phyloP scores from a whole-genome alignment of 2,888 invertebrate genomes.

The Heliconius charithonia region DNA sequence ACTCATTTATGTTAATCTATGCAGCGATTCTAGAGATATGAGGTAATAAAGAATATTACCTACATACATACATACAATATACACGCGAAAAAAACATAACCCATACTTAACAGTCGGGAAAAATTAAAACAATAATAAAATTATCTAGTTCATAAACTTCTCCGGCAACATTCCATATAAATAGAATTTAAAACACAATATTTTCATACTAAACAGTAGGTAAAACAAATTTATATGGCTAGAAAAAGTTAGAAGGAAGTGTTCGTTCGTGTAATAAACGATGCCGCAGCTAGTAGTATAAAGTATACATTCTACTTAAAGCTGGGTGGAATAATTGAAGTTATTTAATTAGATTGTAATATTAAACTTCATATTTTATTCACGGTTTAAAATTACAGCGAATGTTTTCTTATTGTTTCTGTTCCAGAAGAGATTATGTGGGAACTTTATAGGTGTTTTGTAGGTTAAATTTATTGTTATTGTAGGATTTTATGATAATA shows the following conservation, averaged over 20 bases:
- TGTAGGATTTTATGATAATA: neutral
- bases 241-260: conserved; percentile 17
- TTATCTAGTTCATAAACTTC: neutral
- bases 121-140: neutral
- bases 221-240: conserved; percentile 10
- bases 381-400: conserved; percentile 3
- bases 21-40: too few relatives aligned
- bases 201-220: neutral
- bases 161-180: neutral
- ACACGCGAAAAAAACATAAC: neutral
- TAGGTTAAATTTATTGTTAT: neutral
- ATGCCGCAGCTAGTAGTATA: conserved; percentile 31
- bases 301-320: conserved; percentile 36
- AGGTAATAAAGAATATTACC: too few relatives aligned
- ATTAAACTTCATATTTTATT: conserved; percentile 27
- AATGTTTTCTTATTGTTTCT: conserved; percentile 11
- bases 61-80: too few relatives aligned
- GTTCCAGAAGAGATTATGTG: neutral
- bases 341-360: conserved; percentile 35
- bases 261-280: conserved; percentile 31
- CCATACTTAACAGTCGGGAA: too few relatives aligned
- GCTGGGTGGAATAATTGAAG: conserved; percentile 35
- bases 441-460: neutral
- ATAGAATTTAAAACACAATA: conserved; percentile 14
- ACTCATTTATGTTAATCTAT: too few relatives aligned